Evolutionary conservation across 2,113 vertebrate genomes (phyloP).

Genomic region (Tachuris rubrigastra): DNA sequence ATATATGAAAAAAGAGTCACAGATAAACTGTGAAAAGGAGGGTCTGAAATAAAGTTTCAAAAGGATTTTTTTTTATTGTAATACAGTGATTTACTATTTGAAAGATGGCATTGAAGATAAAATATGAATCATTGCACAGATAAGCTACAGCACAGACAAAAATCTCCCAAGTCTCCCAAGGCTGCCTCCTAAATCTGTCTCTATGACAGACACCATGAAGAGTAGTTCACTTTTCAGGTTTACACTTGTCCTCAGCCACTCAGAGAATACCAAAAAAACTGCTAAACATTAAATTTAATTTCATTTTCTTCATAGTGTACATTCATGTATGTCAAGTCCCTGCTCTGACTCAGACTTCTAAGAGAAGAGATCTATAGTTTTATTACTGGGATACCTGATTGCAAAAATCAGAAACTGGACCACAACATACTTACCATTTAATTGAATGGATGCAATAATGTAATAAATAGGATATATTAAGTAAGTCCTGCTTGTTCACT

Average conservation of each 20-base stretch:
- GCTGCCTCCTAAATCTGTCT: background rate
- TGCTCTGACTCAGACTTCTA: background rate
- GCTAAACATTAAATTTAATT: background rate
- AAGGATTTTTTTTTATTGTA: background rate
- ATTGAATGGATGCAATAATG: background rate
- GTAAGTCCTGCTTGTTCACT: background rate
- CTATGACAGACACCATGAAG: background rate
- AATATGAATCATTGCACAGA: background rate
- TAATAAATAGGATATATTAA: background rate
- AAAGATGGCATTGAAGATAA: background rate
- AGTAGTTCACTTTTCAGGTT: background rate
- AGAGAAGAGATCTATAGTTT: background rate
- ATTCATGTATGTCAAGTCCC: background rate
- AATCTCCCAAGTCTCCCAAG: background rate
- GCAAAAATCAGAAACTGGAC: background rate
- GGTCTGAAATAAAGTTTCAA: background rate
- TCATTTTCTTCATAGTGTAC: background rate
- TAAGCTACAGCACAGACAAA: background rate
- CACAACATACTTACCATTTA: background rate
- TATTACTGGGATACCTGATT: background rate
- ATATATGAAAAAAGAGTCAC: background rate
- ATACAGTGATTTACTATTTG: background rate
- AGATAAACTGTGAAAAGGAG: background rate
- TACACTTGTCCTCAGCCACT: background rate
- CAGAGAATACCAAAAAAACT: background rate